A percentile compares a stretch with the other conserved stretches of the same genome.
Conservation (phyloP, 2,113 vertebrate species). For the Sphaerodactylus townsendi region DNA sequence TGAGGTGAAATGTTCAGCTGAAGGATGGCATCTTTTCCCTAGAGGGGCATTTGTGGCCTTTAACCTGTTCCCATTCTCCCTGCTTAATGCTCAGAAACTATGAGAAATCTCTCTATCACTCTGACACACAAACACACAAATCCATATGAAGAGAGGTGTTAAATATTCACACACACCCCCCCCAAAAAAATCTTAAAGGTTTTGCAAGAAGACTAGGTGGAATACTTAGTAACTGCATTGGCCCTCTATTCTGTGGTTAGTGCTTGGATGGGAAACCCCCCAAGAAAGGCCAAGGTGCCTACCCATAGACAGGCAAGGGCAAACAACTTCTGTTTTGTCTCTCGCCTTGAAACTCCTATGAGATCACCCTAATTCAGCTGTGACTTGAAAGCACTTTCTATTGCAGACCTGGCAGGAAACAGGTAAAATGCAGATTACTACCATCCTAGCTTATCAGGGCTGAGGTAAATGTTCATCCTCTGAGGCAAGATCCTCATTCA, state of each 20-base stretch:
- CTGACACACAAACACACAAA: neutral
- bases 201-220: neutral
- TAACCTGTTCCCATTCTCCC: neutral
- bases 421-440: neutral
- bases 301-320: too few relatives aligned
- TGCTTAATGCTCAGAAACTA: neutral
- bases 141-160: neutral
- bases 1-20: slow-evolving; percentile 4
- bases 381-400: too few relatives aligned
- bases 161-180: too few relatives aligned
- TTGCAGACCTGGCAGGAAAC: too few relatives aligned
- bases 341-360: too few relatives aligned
- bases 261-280: too few relatives aligned
- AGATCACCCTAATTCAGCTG: too few relatives aligned
- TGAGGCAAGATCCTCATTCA: too few relatives aligned
- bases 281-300: too few relatives aligned
- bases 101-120: too few relatives aligned
- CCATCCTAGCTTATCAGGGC: neutral
- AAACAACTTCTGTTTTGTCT: too few relatives aligned
- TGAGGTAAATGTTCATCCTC: too few relatives aligned
- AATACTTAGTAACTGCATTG: neutral
- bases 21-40: neutral
- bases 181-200: neutral
- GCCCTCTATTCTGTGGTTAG: neutral
- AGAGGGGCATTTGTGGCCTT: neutral